Base-by-base conservation (phyloP, 2,797 vertebrate species). In the Leptoclinus maculatus region DNA sequence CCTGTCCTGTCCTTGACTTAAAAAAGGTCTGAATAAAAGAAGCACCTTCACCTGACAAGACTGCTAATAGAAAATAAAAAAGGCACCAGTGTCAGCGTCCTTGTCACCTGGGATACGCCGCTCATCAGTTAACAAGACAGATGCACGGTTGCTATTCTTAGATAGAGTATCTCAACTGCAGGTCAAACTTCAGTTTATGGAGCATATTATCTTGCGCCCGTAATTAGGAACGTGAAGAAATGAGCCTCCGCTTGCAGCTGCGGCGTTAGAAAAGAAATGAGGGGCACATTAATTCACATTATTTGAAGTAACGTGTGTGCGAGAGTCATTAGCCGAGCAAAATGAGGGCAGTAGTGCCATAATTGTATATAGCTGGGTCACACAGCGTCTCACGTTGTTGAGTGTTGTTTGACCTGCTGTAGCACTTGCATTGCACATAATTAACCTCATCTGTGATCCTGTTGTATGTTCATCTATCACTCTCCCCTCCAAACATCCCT, bases 41-140 rank as follows among this genome's bases (percentile, higher is more conserved):
- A 88, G 80, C 90, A 89, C 90, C 90, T 90, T 89, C 90, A 93
- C 92, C 91, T 91, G 91, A 93, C 87, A 82, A 86, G 92, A 91
- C 87, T 92, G 84, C 87, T 92, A 91, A 94, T 88, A 81, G 80
- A 87, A 71, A 83, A 23, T 12, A 68, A 70, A 74, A 74, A 74
- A 74, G 69, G 70, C 80, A 67, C 82, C 76, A 66, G 71, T 87
- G 89, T 92, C 89, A 88, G 86, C 86, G 83, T 84, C 85, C 77
- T 73, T 83, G 87, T 91, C 90, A 74, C 79, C 82, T 11, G 25
- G 78, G 76, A 87, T 69, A 81, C 56, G 68, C 83, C 66, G 77
- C 85, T 83, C 80, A 90, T 83, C 77, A 66, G 43, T 89, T 88
- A 85, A 87, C 83, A 81, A 79, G 87, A 79, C 80, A 45, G 79